These are phyloP conservation scores for Microcebus jonahi DNA, from an alignment of 2,113 vertebrate genomes.

Conservation along the genomic window DNA sequence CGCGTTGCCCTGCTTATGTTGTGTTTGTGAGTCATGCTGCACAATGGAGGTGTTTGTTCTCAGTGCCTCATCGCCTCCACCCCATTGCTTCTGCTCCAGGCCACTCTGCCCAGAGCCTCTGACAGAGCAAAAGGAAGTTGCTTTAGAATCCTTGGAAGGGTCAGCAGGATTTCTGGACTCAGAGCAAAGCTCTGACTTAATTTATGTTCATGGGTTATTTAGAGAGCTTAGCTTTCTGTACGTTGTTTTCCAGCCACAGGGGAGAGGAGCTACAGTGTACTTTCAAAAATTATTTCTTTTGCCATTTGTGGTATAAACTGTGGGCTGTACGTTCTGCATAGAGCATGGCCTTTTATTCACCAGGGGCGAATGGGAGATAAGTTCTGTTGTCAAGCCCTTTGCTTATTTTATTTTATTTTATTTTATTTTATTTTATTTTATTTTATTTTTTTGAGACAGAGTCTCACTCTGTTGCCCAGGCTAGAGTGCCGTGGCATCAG, in stretches of 20 bases:
- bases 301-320: neutral
- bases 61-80: slow-evolving; percentile 34
- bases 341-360: neutral
- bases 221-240: neutral
- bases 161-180: neutral
- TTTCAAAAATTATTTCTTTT: neutral
- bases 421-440: too few species aligned
- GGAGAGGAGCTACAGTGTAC: neutral
- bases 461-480: too few species aligned
- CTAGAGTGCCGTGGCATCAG: too few species aligned
- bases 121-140: neutral
- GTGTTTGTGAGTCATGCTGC: neutral
- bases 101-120: neutral
- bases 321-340: neutral
- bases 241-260: neutral
- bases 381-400: neutral
- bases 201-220: neutral
- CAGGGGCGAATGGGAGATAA: neutral
- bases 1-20: neutral
- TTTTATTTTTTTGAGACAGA: too few species aligned
- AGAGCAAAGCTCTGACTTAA: neutral
- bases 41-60: slow-evolving; percentile 82
- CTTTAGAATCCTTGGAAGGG: slow-evolving; percentile 30
- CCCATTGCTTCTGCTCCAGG: slow-evolving; percentile 25
- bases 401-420: too few species aligned